Conservation (phyloP, 2,888 invertebrate species). For the Ophonus ardosiacus region DNA sequence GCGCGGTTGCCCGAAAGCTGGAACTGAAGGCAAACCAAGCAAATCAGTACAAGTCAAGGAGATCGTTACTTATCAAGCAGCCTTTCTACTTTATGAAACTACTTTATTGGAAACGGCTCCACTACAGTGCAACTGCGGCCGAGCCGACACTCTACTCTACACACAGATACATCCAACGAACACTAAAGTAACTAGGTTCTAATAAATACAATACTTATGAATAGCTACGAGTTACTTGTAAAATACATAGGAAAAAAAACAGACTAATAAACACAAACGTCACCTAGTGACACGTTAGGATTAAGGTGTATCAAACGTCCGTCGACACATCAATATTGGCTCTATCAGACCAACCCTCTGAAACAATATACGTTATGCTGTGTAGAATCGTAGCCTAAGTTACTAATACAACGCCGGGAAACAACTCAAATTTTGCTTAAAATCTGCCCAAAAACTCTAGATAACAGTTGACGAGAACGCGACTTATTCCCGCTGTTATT, state of each 20-base stretch:
- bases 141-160: conserved; percentile 74
- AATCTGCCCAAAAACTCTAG: too few species aligned
- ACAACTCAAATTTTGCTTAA: too few species aligned
- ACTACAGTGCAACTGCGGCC: conserved; percentile 77
- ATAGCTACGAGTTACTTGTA: conserved; percentile 74
- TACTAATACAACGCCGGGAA: too few species aligned
- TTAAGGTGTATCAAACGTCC: conserved; percentile 64
- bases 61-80: conserved; percentile 73
- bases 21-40: conserved; percentile 64
- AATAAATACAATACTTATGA: conserved; percentile 73
- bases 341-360: conserved; percentile 70
- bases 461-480: too few species aligned
- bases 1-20: conserved; percentile 51
- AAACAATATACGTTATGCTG: conserved; percentile 56
- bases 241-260: conserved; percentile 74
- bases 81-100: conserved; percentile 78
- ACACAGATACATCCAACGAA: conserved; percentile 76
- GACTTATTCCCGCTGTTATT: too few species aligned
- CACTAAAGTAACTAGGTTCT: conserved; percentile 70
- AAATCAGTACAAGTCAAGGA: conserved; percentile 69
- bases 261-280: conserved; percentile 63
- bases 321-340: conserved; percentile 64
- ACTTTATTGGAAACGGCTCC: conserved; percentile 78
- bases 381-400: too few species aligned
- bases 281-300: conserved; percentile 62